phyloP scores from a whole-genome alignment of 2,113 vertebrate species.

The Cebidichthys violaceus region DNA sequence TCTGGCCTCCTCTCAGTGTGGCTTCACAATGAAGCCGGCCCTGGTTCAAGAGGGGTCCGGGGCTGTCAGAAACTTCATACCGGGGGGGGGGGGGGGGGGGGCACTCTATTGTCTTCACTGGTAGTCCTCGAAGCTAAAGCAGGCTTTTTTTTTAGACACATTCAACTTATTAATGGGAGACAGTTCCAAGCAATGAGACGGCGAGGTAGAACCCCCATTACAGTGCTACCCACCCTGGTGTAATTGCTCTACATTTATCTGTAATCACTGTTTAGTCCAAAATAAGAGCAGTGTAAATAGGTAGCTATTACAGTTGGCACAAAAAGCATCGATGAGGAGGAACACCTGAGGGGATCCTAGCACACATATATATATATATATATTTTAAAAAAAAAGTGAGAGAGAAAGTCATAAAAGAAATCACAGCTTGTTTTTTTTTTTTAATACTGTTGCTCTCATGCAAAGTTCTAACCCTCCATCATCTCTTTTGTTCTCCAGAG shows the following conservation, averaged over 20 bases:
- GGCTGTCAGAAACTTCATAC: slow-evolving; percentile 20
- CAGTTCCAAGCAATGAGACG: slow-evolving; percentile 45
- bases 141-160: slow-evolving; percentile 25
- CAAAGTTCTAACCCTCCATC: slow-evolving; percentile 11
- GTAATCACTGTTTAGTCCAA: slow-evolving; percentile 77
- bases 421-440: slow-evolving; percentile 2
- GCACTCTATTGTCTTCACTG: slow-evolving; percentile 13
- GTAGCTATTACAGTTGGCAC: slow-evolving; percentile 71
- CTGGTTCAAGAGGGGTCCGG: slow-evolving; percentile 16
- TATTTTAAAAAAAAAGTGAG: background rate
- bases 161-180: slow-evolving; percentile 62
- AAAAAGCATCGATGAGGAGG: slow-evolving; percentile 37
- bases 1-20: slow-evolving; percentile 19
- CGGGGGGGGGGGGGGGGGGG: background rate
- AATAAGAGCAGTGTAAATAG: slow-evolving; percentile 66
- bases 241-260: slow-evolving; percentile 76
- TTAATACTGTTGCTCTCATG: background rate
- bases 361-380: background rate
- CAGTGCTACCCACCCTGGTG: slow-evolving; percentile 64
- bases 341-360: slow-evolving; percentile 42
- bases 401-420: slow-evolving; percentile 8
- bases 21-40: slow-evolving; percentile 44
- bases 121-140: slow-evolving; percentile 14
- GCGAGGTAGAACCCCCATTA: slow-evolving; percentile 47
- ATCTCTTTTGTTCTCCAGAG: slow-evolving; percentile 71